A percentile compares a stretch with the other conserved stretches of the same genome.
These are phyloP conservation scores for Temnothorax rugatulus DNA, from an alignment of 2,888 invertebrate genomes.

Conservation along the genomic window DNA sequence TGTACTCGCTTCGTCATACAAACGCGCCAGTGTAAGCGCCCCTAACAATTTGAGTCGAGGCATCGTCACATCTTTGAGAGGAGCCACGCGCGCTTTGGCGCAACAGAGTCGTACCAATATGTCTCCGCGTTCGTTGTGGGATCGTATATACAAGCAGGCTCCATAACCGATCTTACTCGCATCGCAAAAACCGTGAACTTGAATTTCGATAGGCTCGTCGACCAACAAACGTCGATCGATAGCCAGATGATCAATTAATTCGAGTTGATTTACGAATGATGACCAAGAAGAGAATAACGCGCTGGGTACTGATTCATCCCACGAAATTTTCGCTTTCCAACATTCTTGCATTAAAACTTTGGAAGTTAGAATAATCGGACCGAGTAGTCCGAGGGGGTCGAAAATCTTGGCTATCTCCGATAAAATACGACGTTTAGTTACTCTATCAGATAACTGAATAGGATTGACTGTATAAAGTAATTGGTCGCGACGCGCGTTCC, in stretches of 20 bases:
- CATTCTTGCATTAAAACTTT: neutral
- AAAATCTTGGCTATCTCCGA: neutral
- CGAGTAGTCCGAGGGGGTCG: neutral
- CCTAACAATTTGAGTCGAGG: neutral
- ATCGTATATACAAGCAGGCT: neutral
- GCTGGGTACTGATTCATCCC: neutral
- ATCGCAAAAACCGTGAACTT: neutral
- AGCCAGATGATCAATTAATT: neutral
- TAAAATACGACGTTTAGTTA: neutral
- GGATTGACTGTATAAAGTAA: neutral
- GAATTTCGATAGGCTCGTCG: neutral
- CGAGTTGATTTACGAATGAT: neutral
- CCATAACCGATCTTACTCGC: neutral
- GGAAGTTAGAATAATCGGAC: neutral
- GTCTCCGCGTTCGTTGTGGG: neutral
- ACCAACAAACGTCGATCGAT: neutral
- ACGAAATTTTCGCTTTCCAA: neutral
- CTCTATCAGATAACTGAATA: neutral
- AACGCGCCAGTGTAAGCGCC: neutral
- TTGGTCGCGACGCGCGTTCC: neutral
- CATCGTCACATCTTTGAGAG: neutral
- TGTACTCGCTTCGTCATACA: neutral
- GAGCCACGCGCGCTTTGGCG: neutral
- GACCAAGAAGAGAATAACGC: neutral
- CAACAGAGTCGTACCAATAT: neutral